These are phyloP conservation scores for Crypturellus tataupa DNA, from an alignment of 2,797 vertebrate species.

Conservation along the genomic window DNA sequence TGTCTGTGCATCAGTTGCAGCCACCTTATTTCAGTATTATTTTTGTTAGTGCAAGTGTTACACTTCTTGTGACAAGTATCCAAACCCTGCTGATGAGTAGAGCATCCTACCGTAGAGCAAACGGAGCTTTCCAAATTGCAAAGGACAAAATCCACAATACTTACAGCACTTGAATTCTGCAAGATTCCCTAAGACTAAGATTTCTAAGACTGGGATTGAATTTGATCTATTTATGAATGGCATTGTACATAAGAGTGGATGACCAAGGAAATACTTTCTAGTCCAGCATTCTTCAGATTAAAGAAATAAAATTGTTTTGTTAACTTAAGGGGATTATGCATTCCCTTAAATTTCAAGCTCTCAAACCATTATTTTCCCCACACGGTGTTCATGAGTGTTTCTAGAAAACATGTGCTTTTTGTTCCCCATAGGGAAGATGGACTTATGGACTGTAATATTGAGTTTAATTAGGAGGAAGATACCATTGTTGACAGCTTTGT, in stretches of 20 bases:
- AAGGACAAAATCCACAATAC: background rate
- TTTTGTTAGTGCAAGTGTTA: background rate
- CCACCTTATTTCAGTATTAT: background rate
- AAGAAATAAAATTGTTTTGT: background rate
- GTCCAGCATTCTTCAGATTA: background rate
- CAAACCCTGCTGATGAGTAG: background rate
- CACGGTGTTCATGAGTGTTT: conserved; percentile 28
- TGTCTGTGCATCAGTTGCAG: background rate
- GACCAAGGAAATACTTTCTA: background rate
- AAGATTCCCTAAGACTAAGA: background rate
- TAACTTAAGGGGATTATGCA: background rate
- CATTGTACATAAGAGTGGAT: background rate
- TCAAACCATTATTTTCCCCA: background rate
- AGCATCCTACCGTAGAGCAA: background rate
- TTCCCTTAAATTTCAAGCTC: background rate
- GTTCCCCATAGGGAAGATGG: conserved; percentile 32
- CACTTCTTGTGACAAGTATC: background rate
- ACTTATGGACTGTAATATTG: conserved; percentile 67
- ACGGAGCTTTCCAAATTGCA: background rate
- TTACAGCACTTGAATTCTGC: background rate
- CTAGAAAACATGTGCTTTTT: conserved; percentile 48
- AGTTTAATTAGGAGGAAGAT: conserved; percentile 70
- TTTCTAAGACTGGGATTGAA: background rate
- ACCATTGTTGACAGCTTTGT: conserved; percentile 69
- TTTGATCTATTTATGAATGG: background rate